These are phyloP conservation scores for Coptodon bakossiorum DNA, from an alignment of 2,113 vertebrate species.

Conservation along the genomic window DNA sequence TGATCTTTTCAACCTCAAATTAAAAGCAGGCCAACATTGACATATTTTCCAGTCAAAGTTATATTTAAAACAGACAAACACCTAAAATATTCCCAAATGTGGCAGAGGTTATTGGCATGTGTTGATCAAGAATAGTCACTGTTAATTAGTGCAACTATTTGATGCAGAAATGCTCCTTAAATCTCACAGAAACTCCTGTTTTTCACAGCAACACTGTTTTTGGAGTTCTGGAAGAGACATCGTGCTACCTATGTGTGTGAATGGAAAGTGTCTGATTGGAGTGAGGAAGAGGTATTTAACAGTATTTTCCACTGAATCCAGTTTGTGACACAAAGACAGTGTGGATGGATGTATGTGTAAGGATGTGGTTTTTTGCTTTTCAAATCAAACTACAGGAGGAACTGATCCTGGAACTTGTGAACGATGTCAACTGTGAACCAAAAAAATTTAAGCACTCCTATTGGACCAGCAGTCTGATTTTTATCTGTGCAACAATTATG, in stretches of 20 bases:
- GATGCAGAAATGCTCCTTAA: neutral
- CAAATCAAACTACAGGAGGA: constrained; percentile 76
- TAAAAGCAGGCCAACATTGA: neutral
- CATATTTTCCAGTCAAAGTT: neutral
- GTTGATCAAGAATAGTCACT: neutral
- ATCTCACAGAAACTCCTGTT: neutral
- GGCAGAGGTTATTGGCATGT: neutral
- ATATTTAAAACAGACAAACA: neutral
- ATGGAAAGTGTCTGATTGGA: constrained; percentile 87
- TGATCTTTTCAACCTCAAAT: neutral
- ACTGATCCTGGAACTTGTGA: constrained; percentile 80
- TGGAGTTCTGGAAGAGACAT: constrained; percentile 91
- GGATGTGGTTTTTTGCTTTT: neutral
- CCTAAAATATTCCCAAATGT: neutral
- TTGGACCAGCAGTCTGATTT: constrained; percentile 68
- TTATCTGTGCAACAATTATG: constrained; percentile 78
- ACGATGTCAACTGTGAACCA: constrained; percentile 52
- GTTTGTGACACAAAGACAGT: neutral
- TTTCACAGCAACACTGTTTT: constrained; percentile 84
- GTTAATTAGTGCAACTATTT: neutral
- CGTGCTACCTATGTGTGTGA: constrained; percentile 71
- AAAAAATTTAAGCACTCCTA: constrained; percentile 79
- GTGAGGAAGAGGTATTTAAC: constrained; percentile 82
- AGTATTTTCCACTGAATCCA: neutral
- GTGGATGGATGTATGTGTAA: neutral